A percentile compares a stretch with the other conserved stretches of the same genome.
phyloP scores from a whole-genome alignment of 2,888 invertebrate genomes.

The Patella caerulea region DNA sequence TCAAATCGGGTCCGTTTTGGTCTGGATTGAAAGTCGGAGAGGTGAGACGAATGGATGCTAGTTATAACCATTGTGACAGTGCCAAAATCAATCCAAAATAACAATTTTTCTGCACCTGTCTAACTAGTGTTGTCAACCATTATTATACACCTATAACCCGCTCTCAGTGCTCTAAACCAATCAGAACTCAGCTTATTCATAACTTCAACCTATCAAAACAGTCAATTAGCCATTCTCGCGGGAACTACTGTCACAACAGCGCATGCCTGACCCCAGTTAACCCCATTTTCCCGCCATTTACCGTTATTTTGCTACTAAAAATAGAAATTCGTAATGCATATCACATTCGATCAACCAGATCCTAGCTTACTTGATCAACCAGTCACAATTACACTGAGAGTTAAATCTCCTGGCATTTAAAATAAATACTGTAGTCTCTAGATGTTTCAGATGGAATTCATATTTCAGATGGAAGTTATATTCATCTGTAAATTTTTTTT shows the following conservation, averaged over 20 bases:
- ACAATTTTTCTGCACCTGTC: not conserved
- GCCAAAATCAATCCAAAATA: no score
- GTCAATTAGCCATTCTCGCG: not conserved
- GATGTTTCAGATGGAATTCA: no score
- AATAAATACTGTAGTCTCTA: no score
- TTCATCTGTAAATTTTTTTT: no score
- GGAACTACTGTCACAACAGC: slow-evolving; percentile 1
- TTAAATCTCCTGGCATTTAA: no score
- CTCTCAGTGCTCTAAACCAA: not conserved
- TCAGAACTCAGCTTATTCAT: not conserved
- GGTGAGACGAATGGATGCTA: slow-evolving; percentile 15
- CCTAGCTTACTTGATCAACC: no score
- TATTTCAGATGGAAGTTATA: no score
- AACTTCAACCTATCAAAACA: not conserved
- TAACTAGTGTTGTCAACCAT: not conserved
- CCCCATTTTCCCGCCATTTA: slow-evolving; percentile 2
- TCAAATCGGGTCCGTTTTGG: slow-evolving; percentile 44
- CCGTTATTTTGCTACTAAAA: no score
- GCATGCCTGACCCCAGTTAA: not conserved
- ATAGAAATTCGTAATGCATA: no score
- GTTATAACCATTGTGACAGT: not conserved
- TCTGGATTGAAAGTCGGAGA: slow-evolving; percentile 36
- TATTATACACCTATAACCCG: no score
- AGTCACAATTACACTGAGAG: no score
- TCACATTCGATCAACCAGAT: no score